Evolutionary conservation across 2,888 invertebrate genomes (phyloP).

Genomic region (Pseudanteris insignis): DNA sequence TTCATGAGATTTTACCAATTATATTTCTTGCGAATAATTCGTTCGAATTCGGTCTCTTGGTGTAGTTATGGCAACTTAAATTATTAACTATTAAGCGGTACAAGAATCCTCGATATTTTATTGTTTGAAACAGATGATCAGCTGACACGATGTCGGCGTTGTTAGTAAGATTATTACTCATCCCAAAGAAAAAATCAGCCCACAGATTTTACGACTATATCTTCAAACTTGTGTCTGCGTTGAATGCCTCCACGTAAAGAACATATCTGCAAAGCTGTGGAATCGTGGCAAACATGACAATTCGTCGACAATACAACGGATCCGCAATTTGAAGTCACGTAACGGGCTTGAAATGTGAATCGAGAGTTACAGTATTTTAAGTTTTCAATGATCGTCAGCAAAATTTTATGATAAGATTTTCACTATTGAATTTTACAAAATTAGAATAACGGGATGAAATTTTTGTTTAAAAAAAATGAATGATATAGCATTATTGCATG

Average conservation of each 20-base stretch:
- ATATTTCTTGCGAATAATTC: no score
- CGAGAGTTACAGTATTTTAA: no score
- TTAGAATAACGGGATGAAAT: no score
- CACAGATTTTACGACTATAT: constrained; percentile 29
- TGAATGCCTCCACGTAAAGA: constrained; percentile 17
- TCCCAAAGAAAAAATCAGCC: constrained; percentile 4
- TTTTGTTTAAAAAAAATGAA: not conserved
- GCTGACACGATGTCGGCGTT: no score
- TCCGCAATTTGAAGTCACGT: constrained; percentile 17
- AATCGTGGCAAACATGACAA: constrained; percentile 38
- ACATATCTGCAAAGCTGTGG: constrained; percentile 30
- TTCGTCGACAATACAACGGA: constrained; percentile 18
- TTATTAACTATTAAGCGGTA: no score
- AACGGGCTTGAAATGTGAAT: constrained; percentile 27
- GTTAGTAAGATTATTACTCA: constrained; percentile 23
- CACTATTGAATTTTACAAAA: no score
- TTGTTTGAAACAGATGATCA: no score
- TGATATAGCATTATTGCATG: no score
- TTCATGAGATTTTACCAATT: no score
- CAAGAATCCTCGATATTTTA: no score
- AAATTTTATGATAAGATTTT: constrained; percentile 17
- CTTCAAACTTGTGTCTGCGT: constrained; percentile 32
- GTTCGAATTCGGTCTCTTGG: no score
- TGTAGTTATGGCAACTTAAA: constrained; percentile 16
- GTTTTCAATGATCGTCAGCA: no score